Percentiles rank a stretch among this genome's conserved stretches.
Conservation (phyloP, 2,888 invertebrate species). For the Ceraclea dissimilis region DNA sequence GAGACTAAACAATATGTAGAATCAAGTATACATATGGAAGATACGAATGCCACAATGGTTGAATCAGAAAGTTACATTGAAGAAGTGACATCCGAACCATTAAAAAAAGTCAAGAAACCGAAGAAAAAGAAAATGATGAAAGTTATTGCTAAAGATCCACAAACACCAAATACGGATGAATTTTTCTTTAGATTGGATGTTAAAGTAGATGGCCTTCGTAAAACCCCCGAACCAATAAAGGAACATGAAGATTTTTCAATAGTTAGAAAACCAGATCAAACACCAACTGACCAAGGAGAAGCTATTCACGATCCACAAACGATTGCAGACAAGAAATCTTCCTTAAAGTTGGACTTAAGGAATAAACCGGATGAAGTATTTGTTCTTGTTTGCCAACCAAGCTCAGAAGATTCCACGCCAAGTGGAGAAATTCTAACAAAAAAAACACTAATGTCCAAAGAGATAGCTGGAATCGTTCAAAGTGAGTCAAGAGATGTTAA, state of each 20-base stretch:
- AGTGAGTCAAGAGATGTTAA: conserved; percentile 6
- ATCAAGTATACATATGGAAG: neutral
- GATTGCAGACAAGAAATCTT: neutral
- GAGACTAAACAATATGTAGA: neutral
- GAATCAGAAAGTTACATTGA: conserved; percentile 19
- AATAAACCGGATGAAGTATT: conserved; percentile 6
- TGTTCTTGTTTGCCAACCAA: conserved; percentile 12
- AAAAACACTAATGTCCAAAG: neutral
- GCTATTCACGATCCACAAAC: conserved; percentile 7
- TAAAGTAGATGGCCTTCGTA: conserved; percentile 18
- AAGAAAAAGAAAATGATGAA: conserved; percentile 14
- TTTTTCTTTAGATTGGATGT: conserved; percentile 22
- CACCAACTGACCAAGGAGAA: neutral
- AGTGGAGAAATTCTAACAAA: neutral
- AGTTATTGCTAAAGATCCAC: conserved; percentile 16
- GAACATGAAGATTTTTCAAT: conserved; percentile 23
- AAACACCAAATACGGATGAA: conserved; percentile 23
- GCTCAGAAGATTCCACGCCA: conserved; percentile 3
- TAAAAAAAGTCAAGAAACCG: conserved; percentile 4
- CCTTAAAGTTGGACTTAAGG: conserved; percentile 6
- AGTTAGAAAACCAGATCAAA: conserved; percentile 17
- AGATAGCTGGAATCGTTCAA: neutral
- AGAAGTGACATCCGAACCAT: neutral
- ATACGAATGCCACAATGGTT: neutral
- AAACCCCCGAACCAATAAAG: conserved; percentile 11